Evolutionary conservation across 1,140 invertebrate species (phyloP).

Genomic region (Lasaia peninsularis): DNA sequence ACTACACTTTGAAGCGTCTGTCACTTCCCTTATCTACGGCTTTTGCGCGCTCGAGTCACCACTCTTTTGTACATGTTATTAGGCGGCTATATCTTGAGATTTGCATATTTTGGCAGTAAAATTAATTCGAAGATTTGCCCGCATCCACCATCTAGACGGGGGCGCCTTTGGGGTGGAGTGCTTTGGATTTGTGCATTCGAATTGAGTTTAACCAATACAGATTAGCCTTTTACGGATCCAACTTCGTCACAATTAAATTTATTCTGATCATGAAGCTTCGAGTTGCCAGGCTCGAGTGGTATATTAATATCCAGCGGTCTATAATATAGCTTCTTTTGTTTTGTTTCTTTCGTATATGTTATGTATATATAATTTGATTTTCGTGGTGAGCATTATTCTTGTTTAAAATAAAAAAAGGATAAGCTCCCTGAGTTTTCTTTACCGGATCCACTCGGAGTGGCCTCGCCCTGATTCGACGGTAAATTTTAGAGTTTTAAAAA

Average conservation of each 20-base stretch:
- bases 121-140: slow-evolving; percentile 79
- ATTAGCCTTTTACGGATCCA: slow-evolving; percentile 14
- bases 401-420: too few relatives aligned
- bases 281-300: too few relatives aligned
- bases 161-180: slow-evolving; percentile 42
- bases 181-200: slow-evolving; percentile 67
- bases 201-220: slow-evolving; percentile 47
- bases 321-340: too few relatives aligned
- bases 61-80: slow-evolving; percentile 76
- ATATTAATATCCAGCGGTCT: too few relatives aligned
- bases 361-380: too few relatives aligned
- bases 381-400: too few relatives aligned
- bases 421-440: too few relatives aligned
- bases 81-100: slow-evolving; percentile 72
- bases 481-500: too few relatives aligned
- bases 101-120: slow-evolving; percentile 78
- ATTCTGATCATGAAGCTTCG: background rate
- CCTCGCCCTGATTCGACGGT: too few relatives aligned
- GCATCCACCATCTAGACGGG: slow-evolving; percentile 53
- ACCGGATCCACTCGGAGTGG: too few relatives aligned
- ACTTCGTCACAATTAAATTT: slow-evolving; percentile 3
- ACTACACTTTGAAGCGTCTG: background rate
- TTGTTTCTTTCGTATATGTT: too few relatives aligned
- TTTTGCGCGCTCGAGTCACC: slow-evolving; percentile 51
- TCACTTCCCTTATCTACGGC: slow-evolving; percentile 27